phyloP scores from a whole-genome alignment of 2,888 invertebrate species.

The Elegia similella region DNA sequence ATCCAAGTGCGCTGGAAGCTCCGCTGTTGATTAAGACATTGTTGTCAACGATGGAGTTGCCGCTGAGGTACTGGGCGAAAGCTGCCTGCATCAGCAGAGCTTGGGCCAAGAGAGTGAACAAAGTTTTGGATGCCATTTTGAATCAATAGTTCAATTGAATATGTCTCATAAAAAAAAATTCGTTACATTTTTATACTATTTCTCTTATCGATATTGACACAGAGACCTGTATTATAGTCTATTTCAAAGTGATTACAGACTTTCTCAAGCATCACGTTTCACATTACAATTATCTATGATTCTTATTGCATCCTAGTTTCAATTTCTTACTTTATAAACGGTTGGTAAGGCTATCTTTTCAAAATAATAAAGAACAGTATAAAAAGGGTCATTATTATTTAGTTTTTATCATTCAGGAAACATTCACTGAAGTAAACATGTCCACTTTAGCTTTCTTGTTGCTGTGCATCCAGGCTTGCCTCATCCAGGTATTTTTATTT shows the following conservation, averaged over 20 bases:
- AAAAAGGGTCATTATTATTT: no score
- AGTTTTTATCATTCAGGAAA: not conserved
- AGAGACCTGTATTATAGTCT: not conserved
- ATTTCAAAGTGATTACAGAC: not conserved
- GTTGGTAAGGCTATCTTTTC: no score
- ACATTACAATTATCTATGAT: no score
- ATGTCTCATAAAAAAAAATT: not conserved
- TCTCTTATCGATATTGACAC: constrained; percentile 1
- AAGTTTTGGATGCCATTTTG: constrained; percentile 17
- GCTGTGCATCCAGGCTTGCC: constrained; percentile 46
- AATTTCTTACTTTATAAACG: no score
- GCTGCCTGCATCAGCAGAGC: constrained; percentile 25
- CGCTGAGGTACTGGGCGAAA: constrained; percentile 28
- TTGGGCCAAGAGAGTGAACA: constrained; percentile 14
- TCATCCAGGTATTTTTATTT: constrained; percentile 41
- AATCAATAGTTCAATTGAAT: constrained; percentile 1
- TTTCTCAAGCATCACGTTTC: not conserved
- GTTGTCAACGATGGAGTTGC: constrained; percentile 22
- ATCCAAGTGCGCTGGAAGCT: not conserved
- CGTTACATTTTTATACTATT: not conserved
- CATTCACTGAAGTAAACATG: constrained; percentile 30
- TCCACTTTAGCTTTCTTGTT: constrained; percentile 36
- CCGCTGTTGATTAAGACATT: constrained; percentile 15
- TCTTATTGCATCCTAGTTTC: no score
- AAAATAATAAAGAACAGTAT: no score